These are phyloP conservation scores for Acanthurus tractus DNA, from an alignment of 2,797 vertebrate genomes.

Conservation along the genomic window DNA sequence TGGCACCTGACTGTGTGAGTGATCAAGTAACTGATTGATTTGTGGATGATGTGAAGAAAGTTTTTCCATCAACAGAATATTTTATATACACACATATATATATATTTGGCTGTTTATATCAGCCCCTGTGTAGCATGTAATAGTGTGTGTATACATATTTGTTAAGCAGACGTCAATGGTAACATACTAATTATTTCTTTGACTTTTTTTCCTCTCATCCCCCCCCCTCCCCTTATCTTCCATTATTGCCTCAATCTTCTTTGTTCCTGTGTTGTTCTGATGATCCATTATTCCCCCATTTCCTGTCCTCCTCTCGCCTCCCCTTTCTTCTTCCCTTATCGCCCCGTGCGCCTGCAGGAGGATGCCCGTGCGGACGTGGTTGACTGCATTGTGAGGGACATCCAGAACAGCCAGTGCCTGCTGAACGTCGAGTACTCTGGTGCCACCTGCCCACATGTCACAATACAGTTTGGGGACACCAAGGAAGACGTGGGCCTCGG, in stretches of 20 bases:
- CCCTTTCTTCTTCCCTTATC: neutral
- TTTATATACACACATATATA: too few species aligned
- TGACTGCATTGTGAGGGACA: conserved; percentile 94
- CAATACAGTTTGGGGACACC: conserved; percentile 93
- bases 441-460: conserved; percentile 89
- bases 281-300: conserved; percentile 2
- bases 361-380: conserved; percentile 94
- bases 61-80: neutral
- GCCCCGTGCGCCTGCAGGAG: conserved; percentile 81
- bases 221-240: neutral
- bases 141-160: conserved; percentile 6
- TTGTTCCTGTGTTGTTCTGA: neutral
- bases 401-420: conserved; percentile 97
- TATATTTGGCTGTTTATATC: conserved; percentile 4
- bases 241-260: conserved; percentile 4
- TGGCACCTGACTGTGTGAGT: conserved; percentile 17
- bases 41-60: neutral
- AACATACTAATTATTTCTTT: conserved; percentile 47
- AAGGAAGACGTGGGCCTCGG: conserved; percentile 96
- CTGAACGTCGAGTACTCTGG: conserved; percentile 94
- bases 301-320: neutral
- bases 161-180: conserved; percentile 10
- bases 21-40: conserved; percentile 18
- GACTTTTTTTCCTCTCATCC: neutral
- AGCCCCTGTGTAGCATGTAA: neutral